Conservation (phyloP, 2,113 vertebrate species). For the Dicerorhinus sumatrensis region DNA sequence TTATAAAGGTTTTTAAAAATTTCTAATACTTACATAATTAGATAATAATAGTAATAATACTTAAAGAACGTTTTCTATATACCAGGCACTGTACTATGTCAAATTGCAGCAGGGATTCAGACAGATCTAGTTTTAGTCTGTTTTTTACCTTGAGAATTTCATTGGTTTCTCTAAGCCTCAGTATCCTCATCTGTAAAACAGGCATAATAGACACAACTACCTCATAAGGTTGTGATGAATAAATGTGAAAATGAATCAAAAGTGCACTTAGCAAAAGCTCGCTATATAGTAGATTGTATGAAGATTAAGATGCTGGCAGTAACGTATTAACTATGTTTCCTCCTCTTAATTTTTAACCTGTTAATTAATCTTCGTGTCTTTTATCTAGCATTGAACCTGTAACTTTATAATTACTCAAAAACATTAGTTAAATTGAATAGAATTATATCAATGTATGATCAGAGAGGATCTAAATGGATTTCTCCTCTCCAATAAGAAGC, state of each 20-base stretch:
- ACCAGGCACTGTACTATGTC: not conserved
- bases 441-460: not conserved
- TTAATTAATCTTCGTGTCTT: not conserved
- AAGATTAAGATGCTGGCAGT: not conserved
- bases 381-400: not conserved
- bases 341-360: conserved; percentile 20
- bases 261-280: not conserved
- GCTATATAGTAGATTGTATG: not conserved
- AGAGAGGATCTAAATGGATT: not conserved
- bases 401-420: conserved; percentile 14
- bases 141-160: not conserved
- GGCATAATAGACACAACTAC: not conserved
- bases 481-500: not conserved
- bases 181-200: not conserved
- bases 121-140: not conserved
- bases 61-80: not conserved
- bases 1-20: not conserved
- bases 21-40: not conserved
- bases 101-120: not conserved
- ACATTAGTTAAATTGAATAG: not conserved
- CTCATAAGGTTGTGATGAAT: not conserved
- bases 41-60: not conserved
- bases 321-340: not conserved
- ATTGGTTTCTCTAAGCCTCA: not conserved
- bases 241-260: conserved; percentile 34